Conservation (phyloP, 1,140 invertebrate genomes). For the Hetaerina americana region DNA sequence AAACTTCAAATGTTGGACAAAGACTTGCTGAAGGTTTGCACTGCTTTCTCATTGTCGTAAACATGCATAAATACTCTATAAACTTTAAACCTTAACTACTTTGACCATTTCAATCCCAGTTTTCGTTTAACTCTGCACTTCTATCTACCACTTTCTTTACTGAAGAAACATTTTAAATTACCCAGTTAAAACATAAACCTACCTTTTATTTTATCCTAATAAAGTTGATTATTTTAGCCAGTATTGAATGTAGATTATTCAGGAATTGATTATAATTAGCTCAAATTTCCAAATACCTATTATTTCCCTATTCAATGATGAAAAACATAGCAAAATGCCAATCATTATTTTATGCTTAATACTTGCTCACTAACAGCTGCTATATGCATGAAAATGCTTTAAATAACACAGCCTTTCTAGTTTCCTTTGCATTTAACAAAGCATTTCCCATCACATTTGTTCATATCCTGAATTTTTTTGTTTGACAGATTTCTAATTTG, state of each 20-base stretch:
- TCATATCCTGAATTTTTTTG: conserved; percentile 17
- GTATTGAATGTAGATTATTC: neutral
- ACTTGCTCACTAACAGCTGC: conserved; percentile 1
- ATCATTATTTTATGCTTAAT: neutral
- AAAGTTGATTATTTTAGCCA: neutral
- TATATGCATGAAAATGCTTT: conserved; percentile 10
- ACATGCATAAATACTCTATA: neutral
- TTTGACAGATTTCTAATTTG: conserved; percentile 15
- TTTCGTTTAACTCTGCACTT: neutral
- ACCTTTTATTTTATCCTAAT: neutral
- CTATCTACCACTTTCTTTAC: neutral
- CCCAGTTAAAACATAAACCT: neutral
- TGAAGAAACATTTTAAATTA: neutral
- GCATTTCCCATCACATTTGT: neutral
- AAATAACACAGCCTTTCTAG: neutral
- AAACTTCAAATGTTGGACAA: conserved; percentile 41
- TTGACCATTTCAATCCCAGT: neutral
- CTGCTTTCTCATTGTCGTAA: conserved; percentile 7
- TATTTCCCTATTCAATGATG: no score
- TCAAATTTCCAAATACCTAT: neutral
- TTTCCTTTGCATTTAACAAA: neutral
- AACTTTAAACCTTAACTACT: neutral
- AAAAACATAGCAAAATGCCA: neutral
- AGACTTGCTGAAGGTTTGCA: conserved; percentile 41
- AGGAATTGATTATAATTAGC: neutral